Conservation (phyloP, 2,888 invertebrate genomes). For the Chloromyia formosa region DNA sequence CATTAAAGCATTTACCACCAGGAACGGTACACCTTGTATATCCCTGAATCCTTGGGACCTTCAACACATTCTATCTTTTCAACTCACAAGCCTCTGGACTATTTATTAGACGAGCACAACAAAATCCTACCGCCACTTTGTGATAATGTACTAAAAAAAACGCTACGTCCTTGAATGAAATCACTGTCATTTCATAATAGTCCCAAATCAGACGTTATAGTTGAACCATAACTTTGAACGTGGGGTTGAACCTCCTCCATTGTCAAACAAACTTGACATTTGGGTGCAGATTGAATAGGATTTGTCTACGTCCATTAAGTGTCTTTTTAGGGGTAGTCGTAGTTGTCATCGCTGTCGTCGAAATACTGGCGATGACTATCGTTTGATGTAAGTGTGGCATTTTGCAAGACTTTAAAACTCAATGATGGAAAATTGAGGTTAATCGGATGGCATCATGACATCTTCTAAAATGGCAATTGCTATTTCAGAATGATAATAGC, state of each 20-base stretch:
- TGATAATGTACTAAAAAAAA: too few relatives aligned
- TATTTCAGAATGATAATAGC: neutral
- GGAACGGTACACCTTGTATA: too few relatives aligned
- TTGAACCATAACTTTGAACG: slow-evolving; percentile 7
- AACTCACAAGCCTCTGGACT: too few relatives aligned
- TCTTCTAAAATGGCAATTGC: neutral
- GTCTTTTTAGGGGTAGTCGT: neutral
- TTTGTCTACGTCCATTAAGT: slow-evolving; percentile 17
- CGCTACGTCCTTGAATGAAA: neutral
- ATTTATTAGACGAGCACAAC: too few relatives aligned
- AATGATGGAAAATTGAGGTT: slow-evolving; percentile 28
- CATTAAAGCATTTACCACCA: too few relatives aligned
- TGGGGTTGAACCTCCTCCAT: neutral
- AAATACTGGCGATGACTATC: slow-evolving; percentile 9
- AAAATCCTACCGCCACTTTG: too few relatives aligned
- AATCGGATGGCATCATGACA: slow-evolving; percentile 18
- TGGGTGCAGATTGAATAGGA: slow-evolving; percentile 15
- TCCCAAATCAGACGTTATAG: neutral
- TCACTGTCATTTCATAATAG: slow-evolving; percentile 5
- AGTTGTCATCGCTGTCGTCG: neutral
- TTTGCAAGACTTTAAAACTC: slow-evolving; percentile 23
- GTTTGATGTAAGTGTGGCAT: slow-evolving; percentile 23
- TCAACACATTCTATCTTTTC: too few relatives aligned
- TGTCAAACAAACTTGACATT: neutral
- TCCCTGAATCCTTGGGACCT: too few relatives aligned